Evolutionary conservation across 1,140 invertebrate genomes (phyloP), one percentile per base, ranked within the genome.

Genomic region (Ectropis grisescens): DNA sequence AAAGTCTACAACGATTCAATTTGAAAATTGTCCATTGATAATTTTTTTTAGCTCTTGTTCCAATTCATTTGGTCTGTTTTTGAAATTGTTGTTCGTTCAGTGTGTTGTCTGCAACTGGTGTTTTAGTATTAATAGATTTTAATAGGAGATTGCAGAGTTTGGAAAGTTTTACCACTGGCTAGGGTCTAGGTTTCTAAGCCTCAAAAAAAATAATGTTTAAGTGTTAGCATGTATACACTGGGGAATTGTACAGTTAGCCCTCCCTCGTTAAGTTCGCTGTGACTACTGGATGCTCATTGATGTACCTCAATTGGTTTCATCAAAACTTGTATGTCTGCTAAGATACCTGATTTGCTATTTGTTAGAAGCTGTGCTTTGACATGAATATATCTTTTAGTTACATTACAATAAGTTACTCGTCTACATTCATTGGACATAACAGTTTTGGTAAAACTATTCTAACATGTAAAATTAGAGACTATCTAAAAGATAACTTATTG

Each of bases 191-290:
- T 65, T 62, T 65, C 66, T 26, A 72, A 68, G 65, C 67, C 67
- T 61, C 58, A 62, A 68, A 72, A 70, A 75, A 69, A 70, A 65
- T 78, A 78, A 76, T 78, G 59, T 75, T 57, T 81, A 81, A 81
- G 76, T 78, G 76, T 81, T 81, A 81, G 72, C 65, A 62, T 74
- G 66, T 78, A 81, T 81, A 58, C 67, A 78, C 61, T 52, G 58
- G 75, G 72, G 76, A 76, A 76, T 81, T 81, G 76, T 81, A 81
- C 76, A 81, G 76, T 78, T 81, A 81, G 76, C 70, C 72, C 76
- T 81, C 72, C 75, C 76, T 79, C 56, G 68, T 78, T 80, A 80
- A 78, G 75, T 78, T 80, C 72, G 66, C 75, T 75, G 71, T 75
- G 70, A 75, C 75, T 58, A 56, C 64, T 68, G 75, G 61, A 75